These are phyloP conservation scores for Melieria crassipennis DNA, from an alignment of 2,888 invertebrate species.

Conservation along the genomic window DNA sequence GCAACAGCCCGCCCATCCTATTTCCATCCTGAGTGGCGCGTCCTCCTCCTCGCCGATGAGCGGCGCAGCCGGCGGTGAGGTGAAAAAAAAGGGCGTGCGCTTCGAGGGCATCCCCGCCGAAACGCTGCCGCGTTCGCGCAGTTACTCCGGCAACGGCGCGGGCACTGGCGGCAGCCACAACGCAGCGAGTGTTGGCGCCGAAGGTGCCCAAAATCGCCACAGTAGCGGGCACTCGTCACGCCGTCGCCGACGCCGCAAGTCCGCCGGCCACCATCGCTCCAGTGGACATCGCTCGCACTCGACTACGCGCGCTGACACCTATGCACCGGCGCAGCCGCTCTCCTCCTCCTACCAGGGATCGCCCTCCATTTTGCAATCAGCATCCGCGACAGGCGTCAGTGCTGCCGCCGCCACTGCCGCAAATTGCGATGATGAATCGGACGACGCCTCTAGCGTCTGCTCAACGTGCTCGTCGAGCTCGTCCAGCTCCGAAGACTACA, in stretches of 20 bases:
- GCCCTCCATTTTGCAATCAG: conserved; percentile 49
- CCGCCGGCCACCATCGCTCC: conserved; percentile 58
- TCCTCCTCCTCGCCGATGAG: conserved; percentile 60
- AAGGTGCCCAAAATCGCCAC: conserved; percentile 47
- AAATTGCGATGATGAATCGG: conserved; percentile 67
- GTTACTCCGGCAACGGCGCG: conserved; percentile 68
- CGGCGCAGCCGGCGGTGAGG: conserved; percentile 47
- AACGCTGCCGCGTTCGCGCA: conserved; percentile 68
- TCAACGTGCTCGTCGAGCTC: conserved; percentile 91
- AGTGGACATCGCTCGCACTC: conserved; percentile 58
- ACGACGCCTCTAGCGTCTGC: conserved; percentile 83
- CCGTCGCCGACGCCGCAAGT: conserved; percentile 59
- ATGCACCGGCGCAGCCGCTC: conserved; percentile 59
- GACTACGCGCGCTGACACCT: conserved; percentile 59
- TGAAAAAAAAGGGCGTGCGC: conserved; percentile 65
- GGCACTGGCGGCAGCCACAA: conserved; percentile 56
- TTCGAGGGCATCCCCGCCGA: conserved; percentile 65
- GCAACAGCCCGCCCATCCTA: conserved; percentile 53
- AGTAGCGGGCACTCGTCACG: conserved; percentile 58
- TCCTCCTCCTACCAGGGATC: conserved; percentile 62
- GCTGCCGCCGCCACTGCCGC: conserved; percentile 38
- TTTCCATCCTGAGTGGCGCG: conserved; percentile 58
- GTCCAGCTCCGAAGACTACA: conserved; percentile 85
- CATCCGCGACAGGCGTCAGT: conserved; percentile 40
- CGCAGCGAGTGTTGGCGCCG: conserved; percentile 52